Evolutionary conservation across 2,888 invertebrate species (phyloP), one percentile per base, ranked within the genome.

Genomic region (Meta bourneti): DNA sequence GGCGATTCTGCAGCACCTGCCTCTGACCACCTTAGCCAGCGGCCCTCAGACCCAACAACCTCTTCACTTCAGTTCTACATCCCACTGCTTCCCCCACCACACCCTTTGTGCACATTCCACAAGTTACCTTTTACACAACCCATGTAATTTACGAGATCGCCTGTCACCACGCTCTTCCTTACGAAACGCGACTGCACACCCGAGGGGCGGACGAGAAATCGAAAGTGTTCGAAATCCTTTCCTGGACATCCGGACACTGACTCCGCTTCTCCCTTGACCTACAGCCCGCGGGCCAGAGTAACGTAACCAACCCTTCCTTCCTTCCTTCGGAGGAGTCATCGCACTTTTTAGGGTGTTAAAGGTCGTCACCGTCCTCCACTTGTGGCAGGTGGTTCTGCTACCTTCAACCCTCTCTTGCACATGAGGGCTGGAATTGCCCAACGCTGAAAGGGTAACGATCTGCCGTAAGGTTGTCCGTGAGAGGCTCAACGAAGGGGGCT

Each of bases 361-460:
- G 75, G 75, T 75, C 75, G 48, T 75, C 75, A 75, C 48, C 13
- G 7, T 34, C 34, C 34, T 34, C 34, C 34, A 34, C 34, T 34
- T 34, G 34, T 2, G 34, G 48, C 75, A 75, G 75, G 75, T 75
- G 75, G 48, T 11, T 34, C 13, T 75, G 13, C 4, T 16, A 9
- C 48, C 75, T 75, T 48, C 48, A 75, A 75, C 71, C 71, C 71
- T 11, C 11, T n/a, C 16, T 5, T 71, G n/a, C n/a, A n/a, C n/a
- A 20, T 19, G 71, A 20, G 75, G 75, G 13, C 48, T 34, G 20
- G 20, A 19, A 13, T 34, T 48, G 75, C 48, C 8, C 34, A 75
- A 16, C 9, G 20, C 19, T 0, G 48, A 75, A 75, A 75, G 75
- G 75, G 75, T 75, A 75, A 75, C 75, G 75, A 20, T 48, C 75